Evolutionary conservation across 2,888 invertebrate genomes (phyloP), one percentile per base, ranked within the genome.

Genomic region (Eremobia ochroleuca): DNA sequence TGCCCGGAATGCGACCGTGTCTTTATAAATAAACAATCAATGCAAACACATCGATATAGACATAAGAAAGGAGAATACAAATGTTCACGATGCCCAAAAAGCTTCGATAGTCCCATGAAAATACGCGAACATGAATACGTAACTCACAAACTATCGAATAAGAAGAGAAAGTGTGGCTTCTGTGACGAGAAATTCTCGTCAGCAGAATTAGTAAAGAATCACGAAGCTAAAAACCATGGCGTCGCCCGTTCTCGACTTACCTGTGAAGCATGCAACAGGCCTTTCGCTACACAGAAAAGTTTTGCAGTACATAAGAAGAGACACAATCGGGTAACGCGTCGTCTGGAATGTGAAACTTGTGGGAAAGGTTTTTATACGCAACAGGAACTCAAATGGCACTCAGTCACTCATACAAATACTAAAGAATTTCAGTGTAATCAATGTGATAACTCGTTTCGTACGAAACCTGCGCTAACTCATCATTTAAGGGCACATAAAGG

Each of bases 321-420:
- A 2, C 86, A 93, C 9, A 95, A 95, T 52, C 31, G 73, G 3
- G 91, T 90, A 87, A 84, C 89, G 28, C 92, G 59, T 92, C 94
- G 72, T 85, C 81, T 84, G 37, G 61, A 92, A 25, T 97, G 97
- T 68, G 83, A 89, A 0, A 86, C 92, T 1, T 97, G 97, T 68
- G 94, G 93, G 1, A 94, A 93, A 83, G 90, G 91, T 0, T 94
- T 94, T 31, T 86, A 73, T 21, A 77, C 86, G 0, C 67, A 55
- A 1, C 79, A 84, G 25, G 88, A 87, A 75, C 88, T 92, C 18
- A 73, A 64, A 4, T 87, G 90, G 37, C 92, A 93, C 62, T 79
- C 88, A 49, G 83, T 85, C 1, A 90, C 90, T 0, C 92, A 92
- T 73, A 85, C 79, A 0, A 86, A 89, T 31, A 85, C 88, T 13